Base-by-base conservation (phyloP, 2,113 vertebrate species). In the Vidua chalybeata region DNA sequence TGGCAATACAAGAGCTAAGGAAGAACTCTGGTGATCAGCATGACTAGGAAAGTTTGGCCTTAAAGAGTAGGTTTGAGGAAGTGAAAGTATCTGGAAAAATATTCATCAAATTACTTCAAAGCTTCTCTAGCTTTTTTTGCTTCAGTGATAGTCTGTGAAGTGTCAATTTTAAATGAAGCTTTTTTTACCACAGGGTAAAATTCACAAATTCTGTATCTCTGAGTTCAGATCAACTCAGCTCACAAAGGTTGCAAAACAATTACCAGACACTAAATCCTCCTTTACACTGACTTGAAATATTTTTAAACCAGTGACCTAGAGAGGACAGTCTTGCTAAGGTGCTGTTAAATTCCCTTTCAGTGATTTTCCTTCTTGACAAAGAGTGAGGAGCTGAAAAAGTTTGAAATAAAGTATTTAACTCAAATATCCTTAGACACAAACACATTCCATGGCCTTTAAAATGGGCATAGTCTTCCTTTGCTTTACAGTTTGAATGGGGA, bases 311-410 rank as follows among this genome's bases (percentile, higher is more conserved):
- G 11, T 85, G n/a, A 37, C 37, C 56, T 79, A 67, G n/a, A 77
- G 41, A 73, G 16, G 22, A 76, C 27, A 68, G 21, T 13, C 21
- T 46, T 86, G 7, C 10, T 46, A 48, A 66, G 8, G 10, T 78
- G n/a, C 55, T 81, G 14, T 51, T 79, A 51, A 10, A 59, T 85
- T 75, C 52, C 8, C 31, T 77, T 72, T 46, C 22, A n/a, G 16
- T 31, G 13, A 79, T 78, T 80, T 72, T 85, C 30, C 49, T 58
- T 56, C 46, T 77, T 75, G 39, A 67, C 26, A 43, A 51, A 45
- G 19, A 59, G 2, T 0, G 0, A 68, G 45, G 19, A 88, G 6
- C 3, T 61, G 45, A 88, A 90, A 83, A 43, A 45, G 2, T 56
- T 85, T 79, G 37, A 64, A 89, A 84, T 51, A 13, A 41, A 85